Percentiles rank a stretch among this genome's conserved stretches.
phyloP scores from a whole-genome alignment of 2,113 vertebrate genomes.

The Callaeas wilsoni region DNA sequence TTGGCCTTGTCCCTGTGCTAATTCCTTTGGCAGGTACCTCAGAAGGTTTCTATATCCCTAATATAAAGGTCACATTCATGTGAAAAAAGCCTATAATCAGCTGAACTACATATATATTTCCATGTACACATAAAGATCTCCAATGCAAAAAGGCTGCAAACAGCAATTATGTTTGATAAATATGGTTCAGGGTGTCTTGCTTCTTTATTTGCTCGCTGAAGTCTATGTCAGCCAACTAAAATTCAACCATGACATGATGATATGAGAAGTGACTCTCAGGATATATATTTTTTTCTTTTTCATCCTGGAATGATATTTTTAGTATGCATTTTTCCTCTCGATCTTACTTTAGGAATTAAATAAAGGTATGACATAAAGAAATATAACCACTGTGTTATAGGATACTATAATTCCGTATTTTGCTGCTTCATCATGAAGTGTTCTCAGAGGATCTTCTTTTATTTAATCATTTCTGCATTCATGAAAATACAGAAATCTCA shows the following conservation, averaged over 20 bases:
- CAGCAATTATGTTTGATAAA: not conserved
- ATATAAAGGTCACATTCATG: not conserved
- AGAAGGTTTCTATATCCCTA: not conserved
- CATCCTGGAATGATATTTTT: not conserved
- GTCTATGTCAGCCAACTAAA: not conserved
- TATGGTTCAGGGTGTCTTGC: not conserved
- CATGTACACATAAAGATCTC: not conserved
- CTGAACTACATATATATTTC: not conserved
- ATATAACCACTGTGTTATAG: not conserved
- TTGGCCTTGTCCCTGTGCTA: not conserved
- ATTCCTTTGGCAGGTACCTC: not conserved
- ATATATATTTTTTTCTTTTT: not conserved
- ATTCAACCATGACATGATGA: not conserved
- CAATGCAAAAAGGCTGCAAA: not conserved
- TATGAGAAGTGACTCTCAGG: not conserved
- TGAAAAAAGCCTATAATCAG: not conserved
- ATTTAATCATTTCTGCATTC: not conserved
- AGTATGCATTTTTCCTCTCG: not conserved
- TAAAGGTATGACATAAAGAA: not conserved
- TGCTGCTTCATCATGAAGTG: not conserved
- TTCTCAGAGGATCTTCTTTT: not conserved
- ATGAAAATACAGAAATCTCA: not conserved
- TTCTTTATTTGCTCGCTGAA: not conserved
- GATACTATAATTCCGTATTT: not conserved
- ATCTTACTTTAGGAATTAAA: not conserved